These are phyloP conservation scores for Paraescarpia echinospica DNA, from an alignment of 1,140 invertebrate species.

Conservation along the genomic window DNA sequence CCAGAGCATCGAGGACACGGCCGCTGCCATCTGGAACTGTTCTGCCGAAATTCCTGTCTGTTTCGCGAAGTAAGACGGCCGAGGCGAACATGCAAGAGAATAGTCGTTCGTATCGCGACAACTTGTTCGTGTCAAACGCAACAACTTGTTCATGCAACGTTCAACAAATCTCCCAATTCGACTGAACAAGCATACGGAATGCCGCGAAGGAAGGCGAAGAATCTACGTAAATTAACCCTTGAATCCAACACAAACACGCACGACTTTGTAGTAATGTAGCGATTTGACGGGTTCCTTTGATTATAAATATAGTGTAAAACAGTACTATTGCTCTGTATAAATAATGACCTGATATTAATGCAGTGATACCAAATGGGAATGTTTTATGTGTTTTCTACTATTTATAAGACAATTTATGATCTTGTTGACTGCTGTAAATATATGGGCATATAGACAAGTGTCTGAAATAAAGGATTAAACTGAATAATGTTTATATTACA, in stretches of 20 bases:
- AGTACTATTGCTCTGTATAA: too few species aligned
- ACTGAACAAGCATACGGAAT: neutral
- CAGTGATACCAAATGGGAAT: too few species aligned
- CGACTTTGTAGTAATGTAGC: neutral
- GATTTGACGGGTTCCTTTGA: too few species aligned
- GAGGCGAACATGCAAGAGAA: neutral
- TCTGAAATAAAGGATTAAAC: too few species aligned
- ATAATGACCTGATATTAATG: too few species aligned
- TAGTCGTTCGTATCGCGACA: neutral
- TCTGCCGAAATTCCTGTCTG: neutral
- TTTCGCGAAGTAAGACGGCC: neutral
- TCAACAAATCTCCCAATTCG: neutral
- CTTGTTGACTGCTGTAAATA: too few species aligned
- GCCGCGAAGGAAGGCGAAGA: neutral
- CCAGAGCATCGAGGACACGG: neutral
- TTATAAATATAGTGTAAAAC: too few species aligned
- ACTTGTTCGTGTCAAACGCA: neutral
- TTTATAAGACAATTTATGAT: too few species aligned
- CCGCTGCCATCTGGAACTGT: neutral
- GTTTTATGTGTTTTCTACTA: too few species aligned
- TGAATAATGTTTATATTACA: too few species aligned
- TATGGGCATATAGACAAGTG: too few species aligned
- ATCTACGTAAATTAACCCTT: neutral
- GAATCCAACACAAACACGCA: neutral
- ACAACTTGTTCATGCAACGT: neutral